These are phyloP conservation scores for Sebastes baramenuke DNA, from an alignment of 2,797 vertebrate genomes.

Conservation along the genomic window DNA sequence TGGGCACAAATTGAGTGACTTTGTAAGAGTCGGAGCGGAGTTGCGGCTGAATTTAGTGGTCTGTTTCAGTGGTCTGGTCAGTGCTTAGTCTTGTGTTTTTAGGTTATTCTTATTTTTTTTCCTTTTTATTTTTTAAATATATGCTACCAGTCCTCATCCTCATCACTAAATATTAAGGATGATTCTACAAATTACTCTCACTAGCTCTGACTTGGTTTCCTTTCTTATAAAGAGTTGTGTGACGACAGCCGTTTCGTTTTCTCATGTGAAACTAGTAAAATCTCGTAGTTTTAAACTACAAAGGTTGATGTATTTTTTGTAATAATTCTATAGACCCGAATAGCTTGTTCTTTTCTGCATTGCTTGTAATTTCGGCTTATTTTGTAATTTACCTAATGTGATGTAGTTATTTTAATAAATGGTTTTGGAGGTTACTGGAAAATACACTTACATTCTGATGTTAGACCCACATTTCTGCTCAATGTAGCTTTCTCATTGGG, in stretches of 20 bases:
- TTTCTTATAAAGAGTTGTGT: conserved; percentile 23
- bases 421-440: conserved; percentile 64
- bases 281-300: conserved; percentile 56
- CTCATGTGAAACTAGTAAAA: conserved; percentile 32
- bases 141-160: conserved; percentile 36
- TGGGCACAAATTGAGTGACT: conserved; percentile 60
- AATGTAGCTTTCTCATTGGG: conserved; percentile 58
- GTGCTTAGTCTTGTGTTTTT: conserved; percentile 58
- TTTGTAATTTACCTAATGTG: conserved; percentile 64
- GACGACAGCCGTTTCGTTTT: conserved; percentile 2
- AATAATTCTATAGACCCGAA: conserved; percentile 24
- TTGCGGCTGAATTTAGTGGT: conserved; percentile 51
- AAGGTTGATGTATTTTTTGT: conserved; percentile 56
- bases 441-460: conserved; percentile 44
- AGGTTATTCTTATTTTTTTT: background rate
- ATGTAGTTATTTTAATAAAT: conserved; percentile 70
- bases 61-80: conserved; percentile 65
- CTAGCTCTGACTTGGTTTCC: conserved; percentile 29
- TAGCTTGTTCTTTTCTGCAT: conserved; percentile 26
- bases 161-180: conserved; percentile 34
- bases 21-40: conserved; percentile 42
- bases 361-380: conserved; percentile 64
- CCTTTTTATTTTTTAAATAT: conserved; percentile 18
- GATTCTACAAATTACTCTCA: conserved; percentile 20
- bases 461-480: conserved; percentile 61